These are phyloP conservation scores for Cygnus olor DNA, from an alignment of 2,797 vertebrate genomes.

Conservation along the genomic window DNA sequence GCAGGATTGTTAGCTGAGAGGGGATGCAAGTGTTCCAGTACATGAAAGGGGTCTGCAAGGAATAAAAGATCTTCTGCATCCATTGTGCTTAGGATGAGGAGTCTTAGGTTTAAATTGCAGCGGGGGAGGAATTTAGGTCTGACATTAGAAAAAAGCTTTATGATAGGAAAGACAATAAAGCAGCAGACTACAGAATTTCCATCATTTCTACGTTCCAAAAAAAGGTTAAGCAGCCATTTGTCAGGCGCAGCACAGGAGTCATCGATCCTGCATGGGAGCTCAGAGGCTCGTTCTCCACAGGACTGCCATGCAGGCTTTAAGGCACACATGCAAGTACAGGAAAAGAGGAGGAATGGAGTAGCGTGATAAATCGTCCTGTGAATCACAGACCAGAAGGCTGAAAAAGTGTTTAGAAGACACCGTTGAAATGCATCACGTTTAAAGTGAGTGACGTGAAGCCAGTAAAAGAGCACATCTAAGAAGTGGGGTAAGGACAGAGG, in stretches of 20 bases:
- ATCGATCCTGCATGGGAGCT: background rate
- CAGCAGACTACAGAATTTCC: background rate
- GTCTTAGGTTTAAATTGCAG: background rate
- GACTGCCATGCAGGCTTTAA: background rate
- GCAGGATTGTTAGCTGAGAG: background rate
- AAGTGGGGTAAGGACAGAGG: background rate
- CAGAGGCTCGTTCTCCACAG: background rate
- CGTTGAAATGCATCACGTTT: background rate
- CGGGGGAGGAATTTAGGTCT: background rate
- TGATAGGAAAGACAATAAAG: background rate
- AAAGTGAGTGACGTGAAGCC: background rate
- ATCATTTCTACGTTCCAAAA: background rate
- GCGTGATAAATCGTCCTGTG: background rate
- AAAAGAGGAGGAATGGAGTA: background rate
- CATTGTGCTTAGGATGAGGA: background rate
- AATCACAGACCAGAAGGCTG: background rate
- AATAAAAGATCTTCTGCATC: background rate
- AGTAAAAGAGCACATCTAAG: background rate
- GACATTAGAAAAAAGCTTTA: background rate
- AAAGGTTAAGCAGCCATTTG: background rate
- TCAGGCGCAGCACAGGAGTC: background rate
- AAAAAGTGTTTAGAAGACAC: background rate
- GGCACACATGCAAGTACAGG: fast-evolving
- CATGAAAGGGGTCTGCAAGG: background rate
- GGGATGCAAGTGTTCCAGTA: background rate